A percentile compares a stretch with the other conserved stretches of the same genome.
Conservation (phyloP, 2,888 invertebrate species). For the Dynastes tityus region DNA sequence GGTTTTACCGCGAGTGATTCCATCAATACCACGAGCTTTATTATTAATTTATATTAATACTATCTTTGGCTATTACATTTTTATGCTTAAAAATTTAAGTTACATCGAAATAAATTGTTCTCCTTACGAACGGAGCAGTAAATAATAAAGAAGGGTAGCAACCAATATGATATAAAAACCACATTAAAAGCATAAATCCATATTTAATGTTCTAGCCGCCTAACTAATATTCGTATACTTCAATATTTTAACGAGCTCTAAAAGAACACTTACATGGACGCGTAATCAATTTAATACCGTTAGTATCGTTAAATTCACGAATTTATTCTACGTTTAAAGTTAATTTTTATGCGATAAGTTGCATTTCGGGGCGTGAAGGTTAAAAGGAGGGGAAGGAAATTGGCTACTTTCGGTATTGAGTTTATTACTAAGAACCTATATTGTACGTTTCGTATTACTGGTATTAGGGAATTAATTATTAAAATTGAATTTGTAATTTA, state of each 20-base stretch:
- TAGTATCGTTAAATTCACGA: not conserved
- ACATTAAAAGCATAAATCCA: not conserved
- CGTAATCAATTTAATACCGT: slow-evolving; percentile 18
- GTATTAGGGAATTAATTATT: slow-evolving; percentile 15
- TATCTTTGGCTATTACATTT: too few species aligned
- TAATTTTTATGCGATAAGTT: slow-evolving; percentile 36
- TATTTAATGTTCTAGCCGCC: not conserved
- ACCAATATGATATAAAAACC: too few species aligned
- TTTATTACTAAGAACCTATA: not conserved
- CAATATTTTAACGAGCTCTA: slow-evolving; percentile 1
- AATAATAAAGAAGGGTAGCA: not conserved
- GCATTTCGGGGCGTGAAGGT: not conserved
- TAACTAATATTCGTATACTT: not conserved
- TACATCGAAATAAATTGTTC: too few species aligned
- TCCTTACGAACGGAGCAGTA: not conserved
- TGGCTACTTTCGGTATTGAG: not conserved
- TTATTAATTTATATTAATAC: too few species aligned
- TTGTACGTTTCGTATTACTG: not conserved
- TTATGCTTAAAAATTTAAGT: too few species aligned
- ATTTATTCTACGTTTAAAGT: slow-evolving; percentile 14
- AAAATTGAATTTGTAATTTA: slow-evolving; percentile 29
- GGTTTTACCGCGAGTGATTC: too few species aligned
- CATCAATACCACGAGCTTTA: too few species aligned
- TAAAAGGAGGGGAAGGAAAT: not conserved
- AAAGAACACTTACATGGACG: not conserved